A percentile compares a stretch with the other conserved stretches of the same genome.
phyloP scores from a whole-genome alignment of 2,888 invertebrate species.

The Phlogophora meticulosa region DNA sequence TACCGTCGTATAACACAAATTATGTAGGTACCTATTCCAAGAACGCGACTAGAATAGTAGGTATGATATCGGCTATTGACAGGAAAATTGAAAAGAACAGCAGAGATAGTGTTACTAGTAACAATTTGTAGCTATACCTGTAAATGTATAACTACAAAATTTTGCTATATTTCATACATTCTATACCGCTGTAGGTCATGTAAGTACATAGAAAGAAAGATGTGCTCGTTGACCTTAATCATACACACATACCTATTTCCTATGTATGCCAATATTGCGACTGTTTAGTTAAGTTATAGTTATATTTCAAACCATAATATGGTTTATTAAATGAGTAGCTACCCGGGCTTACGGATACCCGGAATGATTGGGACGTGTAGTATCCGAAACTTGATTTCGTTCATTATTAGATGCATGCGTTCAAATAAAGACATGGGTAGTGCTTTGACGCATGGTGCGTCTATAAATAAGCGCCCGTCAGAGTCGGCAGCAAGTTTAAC shows the following conservation, averaged over 20 bases:
- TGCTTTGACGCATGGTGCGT: conserved; percentile 51
- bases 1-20: no score
- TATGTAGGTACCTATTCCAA: no score
- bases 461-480: conserved; percentile 76
- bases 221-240: not conserved
- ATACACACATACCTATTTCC: not conserved
- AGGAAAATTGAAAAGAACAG: no score
- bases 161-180: not conserved
- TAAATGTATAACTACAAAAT: no score
- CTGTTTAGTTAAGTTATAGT: conserved; percentile 2
- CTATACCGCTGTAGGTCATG: not conserved
- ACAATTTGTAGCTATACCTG: no score
- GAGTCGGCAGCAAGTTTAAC: conserved; percentile 66
- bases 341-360: no score
- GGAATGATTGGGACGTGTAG: no score
- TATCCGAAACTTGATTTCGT: not conserved
- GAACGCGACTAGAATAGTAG: no score
- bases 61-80: no score
- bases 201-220: conserved; percentile 6
- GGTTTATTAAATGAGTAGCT: not conserved
- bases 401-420: conserved; percentile 1
- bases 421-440: conserved; percentile 39
- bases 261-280: conserved; percentile 18
- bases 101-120: no score
- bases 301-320: not conserved